Evolutionary conservation across 2,888 invertebrate species (phyloP).

Genomic region (Xylocampa areola): DNA sequence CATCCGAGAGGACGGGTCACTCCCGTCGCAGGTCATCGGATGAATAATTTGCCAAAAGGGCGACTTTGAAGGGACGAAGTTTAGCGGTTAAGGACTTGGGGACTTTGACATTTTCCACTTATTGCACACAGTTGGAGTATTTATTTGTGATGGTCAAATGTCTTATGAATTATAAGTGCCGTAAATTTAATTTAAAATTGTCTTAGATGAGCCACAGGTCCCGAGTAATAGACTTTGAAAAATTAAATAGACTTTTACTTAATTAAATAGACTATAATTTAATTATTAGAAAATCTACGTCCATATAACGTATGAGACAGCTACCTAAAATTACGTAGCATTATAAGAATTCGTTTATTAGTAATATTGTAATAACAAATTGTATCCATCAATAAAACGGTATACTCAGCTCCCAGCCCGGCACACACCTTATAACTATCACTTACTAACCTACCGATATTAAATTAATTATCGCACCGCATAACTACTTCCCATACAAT

Average conservation of each 20-base stretch:
- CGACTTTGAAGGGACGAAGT: constrained; percentile 55
- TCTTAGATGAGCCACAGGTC: no score
- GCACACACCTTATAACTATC: constrained; percentile 38
- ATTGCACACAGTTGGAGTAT: background rate
- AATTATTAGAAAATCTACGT: no score
- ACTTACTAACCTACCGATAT: constrained; percentile 32
- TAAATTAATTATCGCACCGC: constrained; percentile 49
- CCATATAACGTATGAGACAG: no score
- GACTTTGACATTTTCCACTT: constrained; percentile 18
- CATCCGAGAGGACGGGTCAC: constrained; percentile 72
- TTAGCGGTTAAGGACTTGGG: constrained; percentile 19
- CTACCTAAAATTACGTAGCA: no score
- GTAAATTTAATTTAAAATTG: no score
- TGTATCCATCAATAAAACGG: constrained; percentile 25
- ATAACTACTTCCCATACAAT: constrained; percentile 44
- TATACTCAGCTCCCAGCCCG: constrained; percentile 18
- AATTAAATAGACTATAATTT: no score
- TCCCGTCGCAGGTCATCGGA: constrained; percentile 68
- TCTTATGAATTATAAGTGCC: no score
- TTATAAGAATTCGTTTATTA: no score
- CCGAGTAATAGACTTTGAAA: no score
- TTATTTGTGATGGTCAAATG: no score
- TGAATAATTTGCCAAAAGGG: constrained; percentile 74
- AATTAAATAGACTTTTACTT: no score
- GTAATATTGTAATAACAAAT: background rate